Evolutionary conservation across 2,888 invertebrate genomes (phyloP).

Genomic region (Cephalotes varians): DNA sequence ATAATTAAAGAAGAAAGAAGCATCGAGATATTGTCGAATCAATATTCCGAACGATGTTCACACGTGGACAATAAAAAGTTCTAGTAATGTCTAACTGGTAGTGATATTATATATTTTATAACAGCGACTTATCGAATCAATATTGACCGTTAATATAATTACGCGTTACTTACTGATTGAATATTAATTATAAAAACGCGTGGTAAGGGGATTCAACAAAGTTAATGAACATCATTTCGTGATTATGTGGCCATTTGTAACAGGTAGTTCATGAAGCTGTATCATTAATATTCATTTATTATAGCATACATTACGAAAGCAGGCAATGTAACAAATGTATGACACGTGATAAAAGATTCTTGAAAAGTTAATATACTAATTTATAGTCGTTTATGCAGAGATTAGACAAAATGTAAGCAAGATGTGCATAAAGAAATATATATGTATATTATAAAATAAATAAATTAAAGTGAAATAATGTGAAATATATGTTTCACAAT

Average conservation of each 20-base stretch:
- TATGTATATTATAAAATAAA: neutral
- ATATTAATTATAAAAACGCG: conserved; percentile 7
- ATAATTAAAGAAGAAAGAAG: neutral
- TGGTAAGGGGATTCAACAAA: neutral
- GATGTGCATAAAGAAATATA: neutral
- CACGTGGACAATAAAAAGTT: neutral
- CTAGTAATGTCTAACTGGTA: neutral
- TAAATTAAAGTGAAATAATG: too few relatives aligned
- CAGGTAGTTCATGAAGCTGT: neutral
- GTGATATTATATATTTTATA: conserved; percentile 1
- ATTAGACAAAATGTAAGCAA: neutral
- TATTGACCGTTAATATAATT: neutral
- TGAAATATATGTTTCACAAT: neutral
- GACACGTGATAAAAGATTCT: neutral
- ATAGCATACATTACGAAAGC: conserved; percentile 18
- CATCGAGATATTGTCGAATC: neutral
- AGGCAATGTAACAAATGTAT: conserved; percentile 10
- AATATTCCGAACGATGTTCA: conserved; percentile 6
- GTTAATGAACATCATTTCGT: neutral
- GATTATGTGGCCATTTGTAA: neutral
- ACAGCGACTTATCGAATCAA: neutral
- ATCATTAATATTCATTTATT: conserved; percentile 20
- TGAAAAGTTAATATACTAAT: neutral
- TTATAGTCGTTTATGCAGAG: neutral
- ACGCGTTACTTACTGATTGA: neutral